Conservation (phyloP, 2,797 vertebrate genomes). For the Melanotaenia trifasciata region DNA sequence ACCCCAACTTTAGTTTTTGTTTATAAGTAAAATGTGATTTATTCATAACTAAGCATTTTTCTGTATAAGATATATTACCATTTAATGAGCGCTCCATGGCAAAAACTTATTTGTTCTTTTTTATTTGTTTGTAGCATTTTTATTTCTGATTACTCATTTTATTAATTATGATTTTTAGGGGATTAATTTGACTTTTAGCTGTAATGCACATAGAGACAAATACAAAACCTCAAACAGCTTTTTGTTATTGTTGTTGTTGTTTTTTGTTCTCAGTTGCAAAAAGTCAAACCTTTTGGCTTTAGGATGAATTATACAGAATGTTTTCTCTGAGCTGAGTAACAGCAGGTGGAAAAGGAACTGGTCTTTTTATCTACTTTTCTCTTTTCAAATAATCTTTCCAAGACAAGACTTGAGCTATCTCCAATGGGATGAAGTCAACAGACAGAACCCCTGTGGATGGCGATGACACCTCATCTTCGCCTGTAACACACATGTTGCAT, state of each 20-base stretch:
- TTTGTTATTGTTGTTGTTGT: too few species aligned
- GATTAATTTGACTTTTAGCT: not conserved
- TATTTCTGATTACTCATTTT: not conserved
- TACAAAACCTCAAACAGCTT: not conserved
- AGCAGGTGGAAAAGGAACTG: not conserved
- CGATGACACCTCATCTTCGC: constrained; percentile 22
- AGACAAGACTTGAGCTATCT: not conserved
- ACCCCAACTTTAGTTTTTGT: too few species aligned
- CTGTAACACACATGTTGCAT: constrained; percentile 21
- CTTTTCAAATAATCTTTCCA: not conserved
- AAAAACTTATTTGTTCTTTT: not conserved
- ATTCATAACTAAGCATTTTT: too few species aligned
- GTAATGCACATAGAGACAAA: not conserved
- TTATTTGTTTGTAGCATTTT: not conserved
- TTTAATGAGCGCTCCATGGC: too few species aligned
- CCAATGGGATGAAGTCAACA: not conserved
- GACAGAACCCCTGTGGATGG: constrained; percentile 1
- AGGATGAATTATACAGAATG: not conserved
- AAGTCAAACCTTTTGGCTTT: not conserved
- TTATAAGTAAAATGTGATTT: too few species aligned
- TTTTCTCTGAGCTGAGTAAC: not conserved
- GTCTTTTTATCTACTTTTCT: constrained; percentile 4
- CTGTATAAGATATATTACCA: too few species aligned
- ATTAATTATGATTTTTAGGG: not conserved
- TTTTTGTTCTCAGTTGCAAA: too few species aligned